These are phyloP conservation scores for Stylophora pistillata DNA, from an alignment of 64 coral and sea anemone genomes.

Conservation along the genomic window DNA sequence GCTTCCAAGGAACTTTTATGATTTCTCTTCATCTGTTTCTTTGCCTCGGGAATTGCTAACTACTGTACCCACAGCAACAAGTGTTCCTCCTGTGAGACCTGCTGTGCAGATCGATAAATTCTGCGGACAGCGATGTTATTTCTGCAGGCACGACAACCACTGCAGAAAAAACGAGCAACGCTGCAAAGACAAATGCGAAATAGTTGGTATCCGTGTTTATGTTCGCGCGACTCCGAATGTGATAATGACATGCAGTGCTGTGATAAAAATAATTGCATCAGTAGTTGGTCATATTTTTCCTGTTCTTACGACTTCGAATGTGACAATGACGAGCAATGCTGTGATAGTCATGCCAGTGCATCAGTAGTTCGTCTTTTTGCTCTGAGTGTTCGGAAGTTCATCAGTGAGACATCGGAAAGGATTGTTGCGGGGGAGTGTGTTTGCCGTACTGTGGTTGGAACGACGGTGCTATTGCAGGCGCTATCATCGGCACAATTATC, in stretches of 20 bases:
- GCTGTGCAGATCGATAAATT: neutral
- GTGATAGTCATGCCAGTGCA: no score
- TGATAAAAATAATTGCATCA: no score
- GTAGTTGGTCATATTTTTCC: no score
- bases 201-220: neutral
- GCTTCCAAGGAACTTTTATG: neutral
- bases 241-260: no score
- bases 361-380: neutral
- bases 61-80: neutral
- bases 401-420: neutral
- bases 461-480: no score
- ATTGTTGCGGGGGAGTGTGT: neutral
- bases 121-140: neutral
- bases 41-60: neutral
- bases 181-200: no score
- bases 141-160: no score
- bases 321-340: no score
- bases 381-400: no score
- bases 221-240: no score
- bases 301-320: neutral
- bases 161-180: no score
- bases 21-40: neutral
- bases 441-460: no score
- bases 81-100: neutral
- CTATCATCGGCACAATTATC: neutral